Evolutionary conservation across 2,888 invertebrate genomes (phyloP).

Genomic region (Pristionchus entomophagus): DNA sequence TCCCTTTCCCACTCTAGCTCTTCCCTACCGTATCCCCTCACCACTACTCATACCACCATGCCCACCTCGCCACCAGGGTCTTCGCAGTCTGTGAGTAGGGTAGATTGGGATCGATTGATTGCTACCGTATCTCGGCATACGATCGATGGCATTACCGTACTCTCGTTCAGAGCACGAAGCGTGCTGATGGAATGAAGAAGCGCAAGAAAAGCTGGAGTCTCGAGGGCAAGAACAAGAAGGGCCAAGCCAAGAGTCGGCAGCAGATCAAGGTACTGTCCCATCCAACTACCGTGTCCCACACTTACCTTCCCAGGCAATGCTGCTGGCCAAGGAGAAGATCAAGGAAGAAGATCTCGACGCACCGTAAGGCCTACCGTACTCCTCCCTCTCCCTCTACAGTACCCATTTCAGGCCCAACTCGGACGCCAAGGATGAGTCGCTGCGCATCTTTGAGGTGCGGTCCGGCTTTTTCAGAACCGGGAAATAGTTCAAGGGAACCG

Average conservation of each 20-base stretch:
- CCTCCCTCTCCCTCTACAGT: not conserved
- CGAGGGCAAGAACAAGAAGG: slow-evolving; percentile 36
- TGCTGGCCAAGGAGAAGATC: slow-evolving; percentile 30
- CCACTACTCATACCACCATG: not conserved
- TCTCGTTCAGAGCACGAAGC: slow-evolving; percentile 10
- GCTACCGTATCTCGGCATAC: not conserved
- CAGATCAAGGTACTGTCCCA: slow-evolving; percentile 22
- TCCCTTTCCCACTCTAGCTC: not conserved
- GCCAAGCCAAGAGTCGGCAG: not conserved
- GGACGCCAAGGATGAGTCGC: slow-evolving; percentile 40
- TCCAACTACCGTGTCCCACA: not conserved
- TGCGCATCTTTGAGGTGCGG: slow-evolving; percentile 23
- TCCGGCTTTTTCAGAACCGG: not conserved
- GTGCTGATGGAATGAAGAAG: not conserved
- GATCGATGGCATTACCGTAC: not conserved
- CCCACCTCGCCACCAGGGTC: slow-evolving; percentile 15
- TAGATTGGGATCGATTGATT: not conserved
- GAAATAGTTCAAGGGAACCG: not conserved
- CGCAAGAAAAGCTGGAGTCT: slow-evolving; percentile 34
- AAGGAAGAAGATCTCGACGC: slow-evolving; percentile 27
- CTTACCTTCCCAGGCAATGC: not conserved
- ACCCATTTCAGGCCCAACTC: slow-evolving; percentile 28
- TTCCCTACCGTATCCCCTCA: not conserved
- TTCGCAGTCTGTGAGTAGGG: slow-evolving; percentile 26
- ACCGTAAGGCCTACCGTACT: slow-evolving; percentile 41